phyloP scores from a whole-genome alignment of 2,113 vertebrate genomes.

The Ginglymostoma cirratum region DNA sequence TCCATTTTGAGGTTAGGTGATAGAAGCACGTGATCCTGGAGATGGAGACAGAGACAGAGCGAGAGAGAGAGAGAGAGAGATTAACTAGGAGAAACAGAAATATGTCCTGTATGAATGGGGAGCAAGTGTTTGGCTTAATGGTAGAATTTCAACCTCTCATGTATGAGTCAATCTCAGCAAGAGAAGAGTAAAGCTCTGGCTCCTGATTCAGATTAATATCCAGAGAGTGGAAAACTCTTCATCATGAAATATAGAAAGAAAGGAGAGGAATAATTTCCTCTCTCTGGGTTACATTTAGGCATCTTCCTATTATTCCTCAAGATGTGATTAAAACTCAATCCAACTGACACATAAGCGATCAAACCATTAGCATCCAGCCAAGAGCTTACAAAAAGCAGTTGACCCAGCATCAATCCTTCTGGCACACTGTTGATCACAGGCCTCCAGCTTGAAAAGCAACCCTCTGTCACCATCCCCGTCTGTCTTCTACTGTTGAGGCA shows the following conservation, averaged over 20 bases:
- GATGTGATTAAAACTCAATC: not conserved
- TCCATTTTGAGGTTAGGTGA: not conserved
- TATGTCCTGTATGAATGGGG: not conserved
- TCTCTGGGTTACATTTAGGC: not conserved
- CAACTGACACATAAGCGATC: not conserved
- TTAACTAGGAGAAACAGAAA: not conserved
- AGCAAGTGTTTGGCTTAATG: not conserved
- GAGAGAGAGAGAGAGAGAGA: not conserved
- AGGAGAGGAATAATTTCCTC: not conserved
- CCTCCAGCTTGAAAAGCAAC: too few relatives aligned
- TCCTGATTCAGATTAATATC: not conserved
- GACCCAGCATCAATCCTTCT: too few relatives aligned
- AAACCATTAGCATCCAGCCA: not conserved
- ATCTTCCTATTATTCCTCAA: not conserved
- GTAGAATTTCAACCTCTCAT: not conserved
- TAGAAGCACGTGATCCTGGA: not conserved
- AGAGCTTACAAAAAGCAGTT: too few relatives aligned
- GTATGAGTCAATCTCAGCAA: not conserved
- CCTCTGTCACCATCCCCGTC: too few relatives aligned
- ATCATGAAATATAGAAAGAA: not conserved
- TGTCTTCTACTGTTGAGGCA: too few relatives aligned
- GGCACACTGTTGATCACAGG: too few relatives aligned
- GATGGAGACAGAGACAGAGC: not conserved
- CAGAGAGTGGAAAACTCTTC: not conserved
- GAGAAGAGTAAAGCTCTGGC: not conserved